phyloP scores from a whole-genome alignment of 1,140 invertebrate species.

The Camponotus floridanus region DNA sequence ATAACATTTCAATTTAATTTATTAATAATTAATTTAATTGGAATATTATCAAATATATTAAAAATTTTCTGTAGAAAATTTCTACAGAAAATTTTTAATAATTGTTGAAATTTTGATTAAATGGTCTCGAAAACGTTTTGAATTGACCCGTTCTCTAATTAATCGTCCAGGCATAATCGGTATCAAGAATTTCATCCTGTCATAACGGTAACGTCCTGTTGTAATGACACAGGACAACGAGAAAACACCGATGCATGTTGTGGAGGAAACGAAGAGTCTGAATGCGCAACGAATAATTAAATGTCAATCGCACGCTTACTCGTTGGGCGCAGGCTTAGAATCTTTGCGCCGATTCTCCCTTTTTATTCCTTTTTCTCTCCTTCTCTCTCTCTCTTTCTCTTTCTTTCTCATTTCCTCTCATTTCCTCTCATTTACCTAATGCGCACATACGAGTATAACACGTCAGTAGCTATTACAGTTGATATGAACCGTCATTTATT shows the following conservation, averaged over 20 bases:
- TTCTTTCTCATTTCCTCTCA: conserved; percentile 26
- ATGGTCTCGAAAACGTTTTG: neutral
- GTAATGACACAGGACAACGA: conserved; percentile 3
- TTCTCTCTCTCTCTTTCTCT: conserved; percentile 21
- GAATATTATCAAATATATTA: neutral
- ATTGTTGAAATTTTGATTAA: neutral
- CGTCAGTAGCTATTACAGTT: conserved; percentile 53
- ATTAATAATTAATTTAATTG: conserved; percentile 9
- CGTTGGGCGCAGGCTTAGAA: conserved; percentile 35
- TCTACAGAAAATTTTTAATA: no score
- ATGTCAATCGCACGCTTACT: conserved; percentile 59
- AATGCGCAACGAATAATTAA: conserved; percentile 69
- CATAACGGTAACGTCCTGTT: neutral
- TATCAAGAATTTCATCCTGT: neutral
- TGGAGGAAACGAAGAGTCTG: conserved; percentile 43
- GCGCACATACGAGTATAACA: neutral
- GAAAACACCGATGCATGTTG: neutral
- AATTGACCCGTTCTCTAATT: neutral
- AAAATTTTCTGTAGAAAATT: neutral
- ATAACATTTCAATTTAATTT: neutral
- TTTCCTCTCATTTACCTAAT: conserved; percentile 49
- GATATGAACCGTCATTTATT: conserved; percentile 44
- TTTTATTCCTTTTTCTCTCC: conserved; percentile 24
- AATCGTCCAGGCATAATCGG: neutral
- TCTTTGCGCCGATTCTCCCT: neutral